These are phyloP conservation scores for Argentina silus DNA, from an alignment of 2,797 vertebrate genomes.

Conservation along the genomic window DNA sequence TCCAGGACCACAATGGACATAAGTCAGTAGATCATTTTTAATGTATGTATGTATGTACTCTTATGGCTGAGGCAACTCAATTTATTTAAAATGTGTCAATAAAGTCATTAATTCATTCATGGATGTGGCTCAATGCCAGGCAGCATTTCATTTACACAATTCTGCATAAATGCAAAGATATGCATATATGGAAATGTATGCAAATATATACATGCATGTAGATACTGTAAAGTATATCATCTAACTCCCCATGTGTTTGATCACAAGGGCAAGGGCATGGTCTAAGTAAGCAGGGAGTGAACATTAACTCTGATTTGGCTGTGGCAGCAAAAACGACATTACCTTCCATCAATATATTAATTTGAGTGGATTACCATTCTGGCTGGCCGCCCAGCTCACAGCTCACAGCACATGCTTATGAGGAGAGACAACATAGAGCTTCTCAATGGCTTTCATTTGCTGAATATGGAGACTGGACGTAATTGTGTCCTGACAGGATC, in stretches of 20 bases:
- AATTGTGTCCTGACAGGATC: constrained; percentile 32
- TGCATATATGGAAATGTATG: not conserved
- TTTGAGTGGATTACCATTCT: constrained; percentile 10
- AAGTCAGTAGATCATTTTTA: too few species aligned
- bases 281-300: not conserved
- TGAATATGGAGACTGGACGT: constrained; percentile 20
- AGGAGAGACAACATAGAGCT: constrained; percentile 37
- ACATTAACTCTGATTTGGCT: not conserved
- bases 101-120: not conserved
- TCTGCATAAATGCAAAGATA: not conserved
- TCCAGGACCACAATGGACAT: too few species aligned
- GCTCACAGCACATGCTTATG: constrained; percentile 28
- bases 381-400: constrained; percentile 20
- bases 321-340: not conserved
- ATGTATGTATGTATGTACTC: too few species aligned
- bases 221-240: not conserved
- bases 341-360: constrained; percentile 16
- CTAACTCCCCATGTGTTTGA: not conserved
- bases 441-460: constrained; percentile 47
- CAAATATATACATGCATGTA: not conserved
- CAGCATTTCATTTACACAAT: not conserved
- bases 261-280: not conserved
- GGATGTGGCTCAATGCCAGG: not conserved
- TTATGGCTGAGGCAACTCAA: too few species aligned
- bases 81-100: not conserved